Percentiles rank a stretch among this genome's conserved stretches.
Evolutionary conservation across 53 echinoderm and acorn worm genomes (phyloP).

Genomic region (Apostichopus leukothele): DNA sequence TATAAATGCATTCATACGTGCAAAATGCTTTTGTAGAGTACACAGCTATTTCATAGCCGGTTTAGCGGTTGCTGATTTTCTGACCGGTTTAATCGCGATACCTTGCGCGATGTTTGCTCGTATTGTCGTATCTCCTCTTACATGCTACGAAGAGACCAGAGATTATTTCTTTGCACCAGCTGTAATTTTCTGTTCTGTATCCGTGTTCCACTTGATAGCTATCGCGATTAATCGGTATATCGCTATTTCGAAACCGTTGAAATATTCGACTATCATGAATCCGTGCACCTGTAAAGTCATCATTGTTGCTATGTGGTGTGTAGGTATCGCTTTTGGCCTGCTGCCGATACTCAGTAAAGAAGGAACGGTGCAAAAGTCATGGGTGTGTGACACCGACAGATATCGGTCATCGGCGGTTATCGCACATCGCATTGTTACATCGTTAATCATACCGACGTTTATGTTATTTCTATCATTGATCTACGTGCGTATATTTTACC

Average conservation of each 20-base stretch:
- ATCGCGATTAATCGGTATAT: constrained; percentile 14
- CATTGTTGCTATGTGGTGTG: not conserved
- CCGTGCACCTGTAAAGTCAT: constrained; percentile 17
- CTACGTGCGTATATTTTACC: constrained; percentile 9
- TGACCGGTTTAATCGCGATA: constrained; percentile 27
- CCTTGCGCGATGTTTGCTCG: constrained; percentile 32
- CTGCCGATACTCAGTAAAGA: constrained; percentile 14
- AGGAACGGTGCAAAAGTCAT: not conserved
- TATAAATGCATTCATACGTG: constrained; percentile 3
- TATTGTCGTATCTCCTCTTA: not conserved
- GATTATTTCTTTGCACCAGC: constrained; percentile 22
- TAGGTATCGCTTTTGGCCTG: constrained; percentile 18
- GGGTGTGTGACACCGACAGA: constrained; percentile 14
- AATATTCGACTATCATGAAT: constrained; percentile 20
- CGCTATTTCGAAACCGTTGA: constrained; percentile 13
- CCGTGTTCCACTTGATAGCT: constrained; percentile 30
- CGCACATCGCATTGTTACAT: not conserved
- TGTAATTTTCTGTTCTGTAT: constrained; percentile 14
- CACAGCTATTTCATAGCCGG: constrained; percentile 38
- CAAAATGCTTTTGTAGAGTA: not conserved
- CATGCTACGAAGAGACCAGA: constrained; percentile 11
- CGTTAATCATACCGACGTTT: constrained; percentile 1
- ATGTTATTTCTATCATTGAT: not conserved
- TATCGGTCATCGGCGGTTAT: not conserved
- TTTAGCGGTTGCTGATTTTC: constrained; percentile 29